Percentiles rank a stretch among this genome's conserved stretches.
These are phyloP conservation scores for Benitochromis conjunctus DNA, from an alignment of 2,113 vertebrate species.

Conservation along the genomic window DNA sequence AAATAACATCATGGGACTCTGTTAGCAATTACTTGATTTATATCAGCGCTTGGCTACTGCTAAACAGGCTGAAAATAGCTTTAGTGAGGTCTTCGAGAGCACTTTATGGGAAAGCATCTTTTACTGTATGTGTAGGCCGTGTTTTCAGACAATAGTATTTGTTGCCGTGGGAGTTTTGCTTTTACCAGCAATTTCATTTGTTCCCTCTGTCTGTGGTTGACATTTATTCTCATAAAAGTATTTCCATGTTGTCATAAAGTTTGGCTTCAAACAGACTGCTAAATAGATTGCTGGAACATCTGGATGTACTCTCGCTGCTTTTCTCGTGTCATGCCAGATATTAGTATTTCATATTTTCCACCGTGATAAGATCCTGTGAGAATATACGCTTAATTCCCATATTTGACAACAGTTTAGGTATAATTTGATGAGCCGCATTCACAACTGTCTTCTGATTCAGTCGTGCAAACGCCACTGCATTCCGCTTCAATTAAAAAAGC, in stretches of 20 bases:
- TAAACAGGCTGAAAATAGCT: conserved; percentile 9
- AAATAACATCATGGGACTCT: conserved; percentile 13
- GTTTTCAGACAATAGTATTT: background rate
- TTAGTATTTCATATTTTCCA: background rate
- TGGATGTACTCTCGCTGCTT: background rate
- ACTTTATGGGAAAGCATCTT: conserved; percentile 8
- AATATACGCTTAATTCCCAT: background rate
- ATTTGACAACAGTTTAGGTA: background rate
- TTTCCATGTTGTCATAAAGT: background rate
- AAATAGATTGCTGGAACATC: background rate
- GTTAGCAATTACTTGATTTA: conserved; percentile 41
- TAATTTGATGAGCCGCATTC: conserved; percentile 9
- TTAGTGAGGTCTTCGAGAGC: background rate
- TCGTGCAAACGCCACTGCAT: background rate
- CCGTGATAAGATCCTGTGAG: background rate
- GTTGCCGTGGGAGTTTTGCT: background rate
- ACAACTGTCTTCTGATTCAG: background rate
- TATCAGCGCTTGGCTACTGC: background rate
- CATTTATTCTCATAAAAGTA: background rate
- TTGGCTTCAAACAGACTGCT: background rate
- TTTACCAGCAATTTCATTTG: background rate
- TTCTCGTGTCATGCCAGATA: background rate
- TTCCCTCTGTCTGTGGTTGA: background rate
- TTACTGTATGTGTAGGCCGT: background rate
- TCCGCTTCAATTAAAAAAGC: conserved; percentile 37